These are phyloP conservation scores for Columbina picui DNA, from an alignment of 2,113 vertebrate species.

Conservation along the genomic window DNA sequence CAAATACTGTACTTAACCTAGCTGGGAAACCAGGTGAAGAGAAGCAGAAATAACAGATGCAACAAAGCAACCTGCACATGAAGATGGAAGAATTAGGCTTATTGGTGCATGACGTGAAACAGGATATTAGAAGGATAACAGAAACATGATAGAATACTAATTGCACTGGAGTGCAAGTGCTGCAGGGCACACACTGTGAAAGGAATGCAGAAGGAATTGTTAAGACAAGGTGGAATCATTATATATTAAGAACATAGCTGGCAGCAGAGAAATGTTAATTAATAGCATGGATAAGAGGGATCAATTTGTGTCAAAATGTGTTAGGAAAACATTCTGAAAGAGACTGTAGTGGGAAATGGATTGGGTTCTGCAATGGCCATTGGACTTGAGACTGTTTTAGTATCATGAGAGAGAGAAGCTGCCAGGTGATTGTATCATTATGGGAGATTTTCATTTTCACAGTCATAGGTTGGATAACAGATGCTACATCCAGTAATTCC, in stretches of 20 bases:
- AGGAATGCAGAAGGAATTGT: not conserved
- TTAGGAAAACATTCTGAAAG: not conserved
- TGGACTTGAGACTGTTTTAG: not conserved
- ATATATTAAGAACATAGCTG: not conserved
- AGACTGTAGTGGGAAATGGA: not conserved
- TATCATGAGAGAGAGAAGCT: not conserved
- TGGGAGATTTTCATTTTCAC: not conserved
- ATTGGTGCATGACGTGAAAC: not conserved
- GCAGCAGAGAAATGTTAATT: not conserved
- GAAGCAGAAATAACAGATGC: not conserved
- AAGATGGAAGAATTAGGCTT: not conserved
- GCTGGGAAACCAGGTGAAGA: not conserved
- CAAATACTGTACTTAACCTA: not conserved
- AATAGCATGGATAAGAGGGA: not conserved
- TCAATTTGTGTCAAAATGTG: not conserved
- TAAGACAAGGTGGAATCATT: not conserved
- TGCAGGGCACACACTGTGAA: not conserved
- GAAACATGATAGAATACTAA: not conserved
- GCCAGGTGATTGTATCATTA: not conserved
- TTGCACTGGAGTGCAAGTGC: not conserved
- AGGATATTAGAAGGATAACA: not conserved
- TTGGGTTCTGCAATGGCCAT: not conserved
- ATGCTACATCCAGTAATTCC: not conserved
- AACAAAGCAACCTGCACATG: not conserved
- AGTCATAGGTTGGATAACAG: not conserved